A percentile compares a stretch with the other conserved stretches of the same genome.
Conservation (phyloP, 2,888 invertebrate species). For the Polymixis lichenea region DNA sequence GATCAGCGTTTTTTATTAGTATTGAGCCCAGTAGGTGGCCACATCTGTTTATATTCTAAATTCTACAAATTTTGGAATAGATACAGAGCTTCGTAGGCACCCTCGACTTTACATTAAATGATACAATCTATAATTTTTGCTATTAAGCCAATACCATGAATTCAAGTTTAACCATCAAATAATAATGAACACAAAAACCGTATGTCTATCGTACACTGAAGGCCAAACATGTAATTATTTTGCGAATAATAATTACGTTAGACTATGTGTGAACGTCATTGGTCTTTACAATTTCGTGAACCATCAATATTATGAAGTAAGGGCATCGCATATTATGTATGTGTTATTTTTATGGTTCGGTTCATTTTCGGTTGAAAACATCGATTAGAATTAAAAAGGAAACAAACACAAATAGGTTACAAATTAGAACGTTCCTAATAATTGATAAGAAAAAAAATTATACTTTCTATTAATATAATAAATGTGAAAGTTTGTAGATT, state of each 20-base stretch:
- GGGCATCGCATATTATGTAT: not conserved
- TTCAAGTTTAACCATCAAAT: not conserved
- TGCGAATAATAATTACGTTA: not conserved
- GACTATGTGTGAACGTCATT: not conserved
- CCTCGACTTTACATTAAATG: not conserved
- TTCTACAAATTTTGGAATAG: not conserved
- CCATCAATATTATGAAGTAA: not conserved
- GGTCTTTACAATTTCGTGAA: not conserved
- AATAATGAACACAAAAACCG: not conserved
- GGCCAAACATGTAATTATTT: conserved; percentile 11
- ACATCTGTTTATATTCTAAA: not conserved
- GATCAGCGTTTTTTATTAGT: too few relatives aligned
- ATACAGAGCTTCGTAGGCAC: not conserved
- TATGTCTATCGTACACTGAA: conserved; percentile 1
- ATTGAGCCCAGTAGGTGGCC: too few relatives aligned
- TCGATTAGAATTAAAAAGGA: too few relatives aligned
- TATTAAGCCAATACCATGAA: not conserved
- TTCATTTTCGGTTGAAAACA: too few relatives aligned
- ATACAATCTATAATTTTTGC: not conserved
- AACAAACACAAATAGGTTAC: too few relatives aligned
- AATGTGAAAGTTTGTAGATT: too few relatives aligned
- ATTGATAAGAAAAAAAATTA: too few relatives aligned
- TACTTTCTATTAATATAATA: too few relatives aligned
- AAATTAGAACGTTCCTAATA: too few relatives aligned
- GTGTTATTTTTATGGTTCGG: not conserved